Percentiles rank a stretch among this genome's conserved stretches.
phyloP scores from a whole-genome alignment of 2,888 invertebrate genomes.

The Miltochrista miniata region DNA sequence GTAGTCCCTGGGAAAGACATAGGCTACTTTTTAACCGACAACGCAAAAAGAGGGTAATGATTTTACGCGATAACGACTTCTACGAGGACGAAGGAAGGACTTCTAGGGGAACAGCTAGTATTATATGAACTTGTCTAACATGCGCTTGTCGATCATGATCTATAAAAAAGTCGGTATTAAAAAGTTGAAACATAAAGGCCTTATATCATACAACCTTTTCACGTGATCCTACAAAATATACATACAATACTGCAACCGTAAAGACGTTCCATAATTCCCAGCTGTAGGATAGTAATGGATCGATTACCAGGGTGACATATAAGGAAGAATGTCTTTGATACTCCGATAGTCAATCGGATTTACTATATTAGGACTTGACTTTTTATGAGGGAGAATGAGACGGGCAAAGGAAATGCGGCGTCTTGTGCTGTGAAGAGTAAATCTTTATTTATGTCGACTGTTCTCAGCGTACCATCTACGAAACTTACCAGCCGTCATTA shows the following conservation, averaged over 20 bases:
- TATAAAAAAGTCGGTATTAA: too few species aligned
- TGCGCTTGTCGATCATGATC: too few species aligned
- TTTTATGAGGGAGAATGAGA: constrained; percentile 20
- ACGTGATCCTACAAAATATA: background rate
- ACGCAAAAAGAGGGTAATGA: too few species aligned
- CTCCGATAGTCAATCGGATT: constrained; percentile 17
- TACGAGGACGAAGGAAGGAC: too few species aligned
- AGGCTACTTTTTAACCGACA: too few species aligned
- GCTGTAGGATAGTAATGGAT: background rate
- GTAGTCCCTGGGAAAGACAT: too few species aligned
- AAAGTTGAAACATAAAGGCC: too few species aligned
- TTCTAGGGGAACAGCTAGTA: too few species aligned
- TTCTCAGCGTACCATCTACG: constrained; percentile 44
- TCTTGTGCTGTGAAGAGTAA: constrained; percentile 45
- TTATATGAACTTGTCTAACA: too few species aligned
- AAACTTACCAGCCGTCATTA: constrained; percentile 55
- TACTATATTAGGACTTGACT: constrained; percentile 18
- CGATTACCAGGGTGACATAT: background rate
- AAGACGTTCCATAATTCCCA: constrained; percentile 4
- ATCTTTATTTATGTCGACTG: constrained; percentile 56
- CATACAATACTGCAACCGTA: background rate
- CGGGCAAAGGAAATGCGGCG: constrained; percentile 15
- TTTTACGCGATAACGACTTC: too few species aligned
- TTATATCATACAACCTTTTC: too few species aligned
- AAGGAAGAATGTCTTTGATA: constrained; percentile 13